Evolutionary conservation across 2,113 vertebrate genomes (phyloP).

Genomic region (Alaudala cheleensis): DNA sequence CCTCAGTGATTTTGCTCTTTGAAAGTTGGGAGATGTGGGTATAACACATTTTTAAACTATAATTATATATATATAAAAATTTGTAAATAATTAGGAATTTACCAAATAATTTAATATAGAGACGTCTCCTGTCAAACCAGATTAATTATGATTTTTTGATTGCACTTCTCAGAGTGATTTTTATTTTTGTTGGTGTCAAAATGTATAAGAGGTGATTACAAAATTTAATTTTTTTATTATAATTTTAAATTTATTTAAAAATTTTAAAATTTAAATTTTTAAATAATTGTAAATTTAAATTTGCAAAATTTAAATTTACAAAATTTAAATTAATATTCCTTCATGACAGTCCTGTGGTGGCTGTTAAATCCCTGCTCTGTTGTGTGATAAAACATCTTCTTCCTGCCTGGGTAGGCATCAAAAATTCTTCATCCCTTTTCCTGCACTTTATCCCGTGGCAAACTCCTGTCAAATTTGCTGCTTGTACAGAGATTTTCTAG

Average conservation of each 20-base stretch:
- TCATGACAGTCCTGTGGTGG: neutral
- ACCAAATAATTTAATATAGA: neutral
- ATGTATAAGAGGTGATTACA: neutral
- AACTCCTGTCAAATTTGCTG: neutral
- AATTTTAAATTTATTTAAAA: too few species aligned
- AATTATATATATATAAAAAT: neutral
- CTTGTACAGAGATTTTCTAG: neutral
- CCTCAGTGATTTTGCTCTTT: neutral
- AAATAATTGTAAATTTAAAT: too few species aligned
- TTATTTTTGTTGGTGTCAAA: neutral
- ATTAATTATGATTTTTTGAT: neutral
- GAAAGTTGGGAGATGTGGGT: neutral
- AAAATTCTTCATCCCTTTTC: neutral
- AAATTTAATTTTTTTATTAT: too few species aligned
- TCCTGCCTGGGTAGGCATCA: neutral
- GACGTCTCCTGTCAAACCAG: neutral
- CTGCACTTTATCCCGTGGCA: neutral
- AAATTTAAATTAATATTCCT: neutral
- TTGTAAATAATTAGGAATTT: neutral
- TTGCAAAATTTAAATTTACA: too few species aligned
- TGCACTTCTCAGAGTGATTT: neutral
- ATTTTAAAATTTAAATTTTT: too few species aligned
- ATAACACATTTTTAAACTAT: neutral
- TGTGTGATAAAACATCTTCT: neutral
- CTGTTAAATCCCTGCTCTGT: neutral